Conservation (phyloP, 2,113 vertebrate species). For the Catharus minimus region DNA sequence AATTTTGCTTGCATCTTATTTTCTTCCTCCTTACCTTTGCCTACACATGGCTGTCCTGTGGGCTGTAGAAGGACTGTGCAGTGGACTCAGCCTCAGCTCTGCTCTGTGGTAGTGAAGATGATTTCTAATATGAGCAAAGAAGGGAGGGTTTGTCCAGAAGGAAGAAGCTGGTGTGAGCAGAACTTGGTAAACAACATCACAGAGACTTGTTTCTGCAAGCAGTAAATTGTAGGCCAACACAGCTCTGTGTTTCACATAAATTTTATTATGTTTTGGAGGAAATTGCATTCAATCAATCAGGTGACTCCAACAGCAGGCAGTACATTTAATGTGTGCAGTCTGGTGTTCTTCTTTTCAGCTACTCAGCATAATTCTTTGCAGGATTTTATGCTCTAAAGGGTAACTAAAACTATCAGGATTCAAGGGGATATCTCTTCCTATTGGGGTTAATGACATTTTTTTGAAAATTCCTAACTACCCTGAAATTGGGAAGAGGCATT, state of each 20-base stretch:
- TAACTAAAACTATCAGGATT: not conserved
- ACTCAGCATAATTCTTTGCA: not conserved
- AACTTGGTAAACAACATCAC: not conserved
- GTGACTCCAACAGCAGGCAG: constrained; percentile 8
- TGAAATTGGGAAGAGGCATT: not conserved
- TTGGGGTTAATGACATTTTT: not conserved
- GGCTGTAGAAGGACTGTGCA: not conserved
- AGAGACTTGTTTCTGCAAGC: not conserved
- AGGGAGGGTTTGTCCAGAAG: not conserved
- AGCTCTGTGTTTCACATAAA: not conserved
- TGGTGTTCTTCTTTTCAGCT: not conserved
- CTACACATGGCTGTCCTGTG: not conserved
- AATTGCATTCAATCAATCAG: constrained; percentile 10
- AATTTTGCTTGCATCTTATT: not conserved
- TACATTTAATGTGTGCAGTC: not conserved
- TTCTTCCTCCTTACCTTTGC: not conserved
- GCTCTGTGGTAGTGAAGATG: not conserved
- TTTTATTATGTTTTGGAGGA: constrained; percentile 51
- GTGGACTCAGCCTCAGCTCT: not conserved
- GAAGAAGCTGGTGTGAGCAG: not conserved
- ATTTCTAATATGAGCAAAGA: not conserved
- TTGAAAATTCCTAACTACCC: not conserved
- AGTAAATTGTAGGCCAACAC: not conserved
- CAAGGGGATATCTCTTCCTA: not conserved
- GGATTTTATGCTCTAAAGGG: not conserved